Evolutionary conservation across 2,113 vertebrate species (phyloP).

Genomic region (Regulus satrapa): DNA sequence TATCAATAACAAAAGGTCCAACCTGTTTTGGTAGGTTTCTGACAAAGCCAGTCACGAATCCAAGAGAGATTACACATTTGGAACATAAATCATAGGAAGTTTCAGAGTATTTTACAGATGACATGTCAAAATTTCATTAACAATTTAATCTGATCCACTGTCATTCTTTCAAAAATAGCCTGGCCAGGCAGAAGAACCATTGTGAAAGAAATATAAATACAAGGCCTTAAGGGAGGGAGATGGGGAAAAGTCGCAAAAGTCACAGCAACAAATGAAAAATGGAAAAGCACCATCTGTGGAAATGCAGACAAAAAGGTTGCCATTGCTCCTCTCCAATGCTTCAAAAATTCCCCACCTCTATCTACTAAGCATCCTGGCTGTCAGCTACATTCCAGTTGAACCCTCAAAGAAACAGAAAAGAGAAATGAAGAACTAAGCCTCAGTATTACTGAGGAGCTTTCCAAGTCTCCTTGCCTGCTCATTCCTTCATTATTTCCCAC

Average conservation of each 20-base stretch:
- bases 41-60: background rate
- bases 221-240: background rate
- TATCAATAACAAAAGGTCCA: background rate
- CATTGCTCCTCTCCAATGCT: background rate
- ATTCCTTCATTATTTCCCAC: background rate
- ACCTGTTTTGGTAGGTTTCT: background rate
- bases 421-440: background rate
- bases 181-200: background rate
- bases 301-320: background rate
- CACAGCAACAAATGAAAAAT: background rate
- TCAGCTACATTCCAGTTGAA: background rate
- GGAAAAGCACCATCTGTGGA: background rate
- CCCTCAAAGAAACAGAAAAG: background rate
- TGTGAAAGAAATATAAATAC: background rate
- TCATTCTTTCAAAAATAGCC: slow-evolving; percentile 59
- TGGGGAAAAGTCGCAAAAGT: background rate
- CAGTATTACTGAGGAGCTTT: background rate
- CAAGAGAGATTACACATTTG: slow-evolving; percentile 9
- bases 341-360: background rate
- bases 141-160: slow-evolving; percentile 30
- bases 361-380: background rate
- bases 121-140: slow-evolving; percentile 54
- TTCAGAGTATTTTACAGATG: slow-evolving; percentile 51
- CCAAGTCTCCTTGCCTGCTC: background rate
- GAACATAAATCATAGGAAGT: slow-evolving; percentile 52